A percentile compares a stretch with the other conserved stretches of the same genome.
Evolutionary conservation across 2,888 invertebrate species (phyloP).

Genomic region (Drosophila ezoana): DNA sequence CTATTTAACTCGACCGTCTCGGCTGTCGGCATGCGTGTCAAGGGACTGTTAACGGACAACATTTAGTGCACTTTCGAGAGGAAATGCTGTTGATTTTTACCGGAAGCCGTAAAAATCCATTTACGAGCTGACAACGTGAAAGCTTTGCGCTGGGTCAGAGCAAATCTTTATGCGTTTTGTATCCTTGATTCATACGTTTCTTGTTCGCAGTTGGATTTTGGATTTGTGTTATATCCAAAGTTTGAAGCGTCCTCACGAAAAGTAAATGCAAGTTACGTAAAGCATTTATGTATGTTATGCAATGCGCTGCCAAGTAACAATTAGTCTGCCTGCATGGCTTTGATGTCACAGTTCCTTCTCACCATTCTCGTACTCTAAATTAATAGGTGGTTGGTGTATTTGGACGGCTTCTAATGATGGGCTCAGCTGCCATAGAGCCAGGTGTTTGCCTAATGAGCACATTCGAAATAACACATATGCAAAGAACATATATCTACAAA

Average conservation of each 20-base stretch:
- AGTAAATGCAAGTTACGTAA: not conserved
- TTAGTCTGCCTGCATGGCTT: not conserved
- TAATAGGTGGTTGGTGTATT: slow-evolving; percentile 6
- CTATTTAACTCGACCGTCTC: not conserved
- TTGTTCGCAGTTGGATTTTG: not conserved
- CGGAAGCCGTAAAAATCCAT: slow-evolving; percentile 15
- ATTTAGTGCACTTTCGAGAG: not conserved
- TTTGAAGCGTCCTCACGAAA: not conserved
- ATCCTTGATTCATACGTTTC: not conserved
- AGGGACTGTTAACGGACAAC: slow-evolving; percentile 6
- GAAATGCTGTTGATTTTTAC: slow-evolving; percentile 6
- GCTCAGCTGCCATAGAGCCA: not conserved
- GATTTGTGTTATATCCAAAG: not conserved
- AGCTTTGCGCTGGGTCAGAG: not conserved
- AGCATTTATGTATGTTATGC: slow-evolving; percentile 2
- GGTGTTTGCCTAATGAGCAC: slow-evolving; percentile 10
- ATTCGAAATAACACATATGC: not conserved
- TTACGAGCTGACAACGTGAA: slow-evolving; percentile 5
- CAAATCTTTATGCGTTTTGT: too few relatives aligned
- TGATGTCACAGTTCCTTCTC: not conserved
- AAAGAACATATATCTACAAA: slow-evolving; percentile 8
- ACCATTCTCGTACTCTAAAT: not conserved
- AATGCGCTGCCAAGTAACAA: not conserved
- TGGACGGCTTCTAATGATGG: not conserved
- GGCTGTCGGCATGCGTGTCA: slow-evolving; percentile 11